Conservation (phyloP, 2,888 invertebrate genomes). For the Branchellion lobata region DNA sequence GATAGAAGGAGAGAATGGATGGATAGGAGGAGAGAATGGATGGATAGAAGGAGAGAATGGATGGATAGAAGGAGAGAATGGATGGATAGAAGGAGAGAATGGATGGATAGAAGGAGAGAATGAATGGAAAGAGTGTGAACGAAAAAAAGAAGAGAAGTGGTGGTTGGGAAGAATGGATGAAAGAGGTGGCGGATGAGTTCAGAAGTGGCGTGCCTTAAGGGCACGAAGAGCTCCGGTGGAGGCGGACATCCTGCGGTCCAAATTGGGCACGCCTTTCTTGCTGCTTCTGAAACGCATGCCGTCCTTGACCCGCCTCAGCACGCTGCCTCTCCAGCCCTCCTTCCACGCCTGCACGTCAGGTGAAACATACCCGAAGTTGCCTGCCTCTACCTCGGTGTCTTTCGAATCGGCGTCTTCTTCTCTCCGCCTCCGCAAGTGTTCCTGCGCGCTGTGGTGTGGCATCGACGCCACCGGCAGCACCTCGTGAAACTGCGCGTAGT, state of each 20-base stretch:
- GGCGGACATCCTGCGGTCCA: slow-evolving; percentile 37
- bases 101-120: no score
- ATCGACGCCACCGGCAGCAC: slow-evolving; percentile 63
- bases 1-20: no score
- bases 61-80: no score
- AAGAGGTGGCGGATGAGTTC: no score
- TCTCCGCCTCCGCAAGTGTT: slow-evolving; percentile 13
- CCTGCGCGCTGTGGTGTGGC: slow-evolving; percentile 59
- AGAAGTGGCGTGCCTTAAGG: not conserved
- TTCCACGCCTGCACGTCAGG: slow-evolving; percentile 20
- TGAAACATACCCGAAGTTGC: slow-evolving; percentile 37
- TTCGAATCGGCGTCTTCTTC: slow-evolving; percentile 10
- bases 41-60: no score
- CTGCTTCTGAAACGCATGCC: not conserved
- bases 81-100: no score
- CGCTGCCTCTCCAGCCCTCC: slow-evolving; percentile 9
- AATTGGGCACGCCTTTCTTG: not conserved
- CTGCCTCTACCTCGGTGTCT: slow-evolving; percentile 23
- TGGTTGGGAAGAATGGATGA: no score
- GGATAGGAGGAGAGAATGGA: no score
- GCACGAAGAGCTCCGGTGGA: slow-evolving; percentile 33
- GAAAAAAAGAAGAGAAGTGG: no score
- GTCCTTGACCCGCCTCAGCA: slow-evolving; percentile 7
- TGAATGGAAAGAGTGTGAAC: no score
- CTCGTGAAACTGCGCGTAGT: slow-evolving; percentile 61